These are phyloP conservation scores for Chlorops oryzae DNA, from an alignment of 1,140 invertebrate genomes.

Conservation along the genomic window DNA sequence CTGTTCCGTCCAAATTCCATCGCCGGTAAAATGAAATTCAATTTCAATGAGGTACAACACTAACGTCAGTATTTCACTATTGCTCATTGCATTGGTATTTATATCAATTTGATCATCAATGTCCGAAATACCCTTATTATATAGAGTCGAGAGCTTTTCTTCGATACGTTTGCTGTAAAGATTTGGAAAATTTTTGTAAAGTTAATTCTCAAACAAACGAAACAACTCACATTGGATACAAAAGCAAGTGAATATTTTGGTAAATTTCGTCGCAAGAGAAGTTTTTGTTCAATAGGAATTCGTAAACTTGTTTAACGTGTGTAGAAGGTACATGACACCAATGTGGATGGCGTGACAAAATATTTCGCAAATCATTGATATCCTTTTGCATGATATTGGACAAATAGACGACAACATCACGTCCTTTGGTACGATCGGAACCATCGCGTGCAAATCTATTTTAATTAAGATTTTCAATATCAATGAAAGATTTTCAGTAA, in stretches of 20 bases:
- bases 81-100: constrained; percentile 21
- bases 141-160: constrained; percentile 38
- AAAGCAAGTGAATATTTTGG: constrained; percentile 51
- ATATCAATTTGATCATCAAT: too few species aligned
- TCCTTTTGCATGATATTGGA: constrained; percentile 29
- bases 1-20: constrained; percentile 48
- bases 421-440: constrained; percentile 52
- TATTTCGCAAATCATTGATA: constrained; percentile 35
- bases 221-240: constrained; percentile 52
- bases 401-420: constrained; percentile 50
- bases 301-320: constrained; percentile 51
- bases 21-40: constrained; percentile 49
- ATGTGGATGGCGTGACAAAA: constrained; percentile 52
- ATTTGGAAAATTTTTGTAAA: too few species aligned
- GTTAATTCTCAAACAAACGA: not conserved
- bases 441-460: constrained; percentile 53
- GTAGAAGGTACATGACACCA: constrained; percentile 53
- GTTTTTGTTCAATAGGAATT: constrained; percentile 45
- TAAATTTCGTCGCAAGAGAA: constrained; percentile 51
- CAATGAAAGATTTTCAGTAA: constrained; percentile 3
- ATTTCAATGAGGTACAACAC: constrained; percentile 48
- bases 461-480: constrained; percentile 7
- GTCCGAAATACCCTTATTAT: too few species aligned
- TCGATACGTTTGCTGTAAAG: constrained; percentile 36
- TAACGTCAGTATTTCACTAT: constrained; percentile 35